Conservation (phyloP, 1,140 invertebrate genomes). For the Drosophila carrolli region DNA sequence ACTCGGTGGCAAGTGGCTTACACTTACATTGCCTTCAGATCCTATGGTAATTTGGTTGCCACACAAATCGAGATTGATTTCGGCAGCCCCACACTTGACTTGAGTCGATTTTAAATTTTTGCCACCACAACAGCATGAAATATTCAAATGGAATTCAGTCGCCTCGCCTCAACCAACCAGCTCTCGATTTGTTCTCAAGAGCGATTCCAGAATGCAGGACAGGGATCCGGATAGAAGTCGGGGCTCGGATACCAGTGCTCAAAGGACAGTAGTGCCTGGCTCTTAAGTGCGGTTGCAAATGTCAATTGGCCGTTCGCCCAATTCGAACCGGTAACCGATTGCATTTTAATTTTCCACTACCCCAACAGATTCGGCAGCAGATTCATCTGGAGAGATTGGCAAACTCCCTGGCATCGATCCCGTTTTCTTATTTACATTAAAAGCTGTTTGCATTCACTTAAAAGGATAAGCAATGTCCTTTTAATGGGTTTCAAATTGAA, state of each 20-base stretch:
- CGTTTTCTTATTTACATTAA: conserved; percentile 85
- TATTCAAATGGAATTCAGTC: conserved; percentile 79
- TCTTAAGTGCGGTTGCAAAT: conserved; percentile 84
- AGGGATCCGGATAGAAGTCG: conserved; percentile 17
- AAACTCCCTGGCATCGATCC: conserved; percentile 76
- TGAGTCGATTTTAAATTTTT: conserved; percentile 82
- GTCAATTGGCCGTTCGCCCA: conserved; percentile 79
- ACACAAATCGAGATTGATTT: conserved; percentile 81
- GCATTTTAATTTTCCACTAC: conserved; percentile 75
- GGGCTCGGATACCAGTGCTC: conserved; percentile 7
- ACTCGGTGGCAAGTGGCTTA: conserved; percentile 75
- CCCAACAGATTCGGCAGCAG: conserved; percentile 1
- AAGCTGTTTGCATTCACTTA: conserved; percentile 85
- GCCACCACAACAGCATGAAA: conserved; percentile 82
- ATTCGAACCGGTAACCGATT: conserved; percentile 58
- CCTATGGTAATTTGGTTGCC: conserved; percentile 77
- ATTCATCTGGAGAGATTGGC: conserved; percentile 38
- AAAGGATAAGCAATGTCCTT: conserved; percentile 85
- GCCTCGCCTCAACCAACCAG: conserved; percentile 2
- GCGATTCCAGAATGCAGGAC: conserved; percentile 49
- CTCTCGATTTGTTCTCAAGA: conserved; percentile 78
- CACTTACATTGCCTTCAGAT: conserved; percentile 48
- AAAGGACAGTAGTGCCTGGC: conserved; percentile 31
- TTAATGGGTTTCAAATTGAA: conserved; percentile 85
- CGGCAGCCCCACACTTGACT: conserved; percentile 80